A percentile compares a stretch with the other conserved stretches of the same genome.
phyloP scores from a whole-genome alignment of 2,888 invertebrate genomes.

The Ommatoiulus sabulosus region DNA sequence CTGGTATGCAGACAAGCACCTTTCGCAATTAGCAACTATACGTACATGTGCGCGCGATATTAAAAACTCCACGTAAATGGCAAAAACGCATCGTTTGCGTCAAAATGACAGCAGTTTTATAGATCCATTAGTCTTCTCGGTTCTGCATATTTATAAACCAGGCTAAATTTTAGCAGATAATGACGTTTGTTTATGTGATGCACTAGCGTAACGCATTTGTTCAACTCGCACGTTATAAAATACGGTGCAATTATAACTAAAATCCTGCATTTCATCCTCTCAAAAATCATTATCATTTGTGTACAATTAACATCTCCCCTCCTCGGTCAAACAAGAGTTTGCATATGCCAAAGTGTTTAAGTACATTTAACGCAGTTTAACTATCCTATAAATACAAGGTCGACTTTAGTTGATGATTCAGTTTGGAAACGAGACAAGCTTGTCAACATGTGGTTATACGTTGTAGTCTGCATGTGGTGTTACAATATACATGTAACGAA shows the following conservation, averaged over 20 bases:
- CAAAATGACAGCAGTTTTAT: neutral
- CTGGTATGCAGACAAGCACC: neutral
- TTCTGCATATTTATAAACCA: neutral
- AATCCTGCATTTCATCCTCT: neutral
- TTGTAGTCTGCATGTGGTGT: neutral
- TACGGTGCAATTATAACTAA: neutral
- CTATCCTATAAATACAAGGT: neutral
- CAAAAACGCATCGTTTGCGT: conserved; percentile 29
- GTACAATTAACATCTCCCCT: neutral
- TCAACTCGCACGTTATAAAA: neutral
- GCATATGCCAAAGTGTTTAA: neutral
- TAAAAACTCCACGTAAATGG: neutral
- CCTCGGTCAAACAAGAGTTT: neutral
- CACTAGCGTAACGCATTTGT: neutral
- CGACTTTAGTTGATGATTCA: no score
- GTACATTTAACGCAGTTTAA: neutral
- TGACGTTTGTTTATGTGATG: conserved; percentile 15
- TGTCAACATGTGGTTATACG: no score
- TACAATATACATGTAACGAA: neutral
- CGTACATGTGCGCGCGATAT: conserved; percentile 1
- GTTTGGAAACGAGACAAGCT: no score
- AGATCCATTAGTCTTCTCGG: neutral
- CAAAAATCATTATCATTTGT: neutral
- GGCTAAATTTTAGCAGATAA: neutral
- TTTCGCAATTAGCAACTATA: conserved; percentile 32